These are phyloP conservation scores for Paracanthobrama guichenoti DNA, from an alignment of 2,113 vertebrate genomes.

Conservation along the genomic window DNA sequence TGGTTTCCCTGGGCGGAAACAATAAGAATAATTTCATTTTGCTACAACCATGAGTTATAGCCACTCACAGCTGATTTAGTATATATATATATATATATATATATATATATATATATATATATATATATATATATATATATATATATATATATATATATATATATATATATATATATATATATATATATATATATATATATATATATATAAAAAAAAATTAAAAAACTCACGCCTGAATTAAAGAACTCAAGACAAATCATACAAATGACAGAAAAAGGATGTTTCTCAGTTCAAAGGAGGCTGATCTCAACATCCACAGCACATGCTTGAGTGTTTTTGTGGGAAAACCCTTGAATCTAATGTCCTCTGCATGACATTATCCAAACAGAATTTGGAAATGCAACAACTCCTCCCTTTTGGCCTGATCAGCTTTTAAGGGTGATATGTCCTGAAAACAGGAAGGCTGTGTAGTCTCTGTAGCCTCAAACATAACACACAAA, in stretches of 20 bases:
- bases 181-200: too few species aligned
- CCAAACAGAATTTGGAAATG: constrained; percentile 40
- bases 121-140: too few species aligned
- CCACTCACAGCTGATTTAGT: not conserved
- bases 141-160: too few species aligned
- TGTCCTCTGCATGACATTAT: constrained; percentile 28
- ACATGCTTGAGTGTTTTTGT: constrained; percentile 8
- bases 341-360: not conserved
- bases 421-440: constrained; percentile 22
- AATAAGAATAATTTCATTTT: not conserved
- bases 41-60: not conserved
- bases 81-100: too few species aligned
- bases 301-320: not conserved
- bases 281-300: not conserved
- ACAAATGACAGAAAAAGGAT: not conserved
- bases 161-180: too few species aligned
- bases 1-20: not conserved
- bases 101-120: too few species aligned
- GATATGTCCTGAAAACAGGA: constrained; percentile 19
- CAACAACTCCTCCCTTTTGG: constrained; percentile 33
- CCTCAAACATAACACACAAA: constrained; percentile 42
- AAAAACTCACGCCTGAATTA: not conserved
- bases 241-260: not conserved
- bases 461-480: constrained; percentile 13
- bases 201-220: too few species aligned